phyloP scores from a whole-genome alignment of 2,888 invertebrate genomes.

The Melanophora roralis region DNA sequence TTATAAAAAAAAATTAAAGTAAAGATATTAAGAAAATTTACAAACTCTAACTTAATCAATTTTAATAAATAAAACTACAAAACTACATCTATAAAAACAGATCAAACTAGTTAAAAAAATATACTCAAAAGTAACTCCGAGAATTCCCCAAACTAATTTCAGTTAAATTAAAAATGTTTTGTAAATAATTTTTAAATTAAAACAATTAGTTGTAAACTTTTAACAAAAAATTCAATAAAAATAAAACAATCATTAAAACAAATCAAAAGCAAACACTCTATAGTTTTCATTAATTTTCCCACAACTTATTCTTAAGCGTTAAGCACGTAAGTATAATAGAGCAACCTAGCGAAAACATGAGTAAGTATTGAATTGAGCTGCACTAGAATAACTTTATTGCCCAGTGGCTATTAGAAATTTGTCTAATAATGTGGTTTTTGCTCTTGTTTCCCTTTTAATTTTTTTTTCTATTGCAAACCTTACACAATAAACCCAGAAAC shows the following conservation, averaged over 20 bases:
- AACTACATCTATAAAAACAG: background rate
- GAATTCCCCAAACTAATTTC: too few species aligned
- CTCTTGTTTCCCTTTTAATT: background rate
- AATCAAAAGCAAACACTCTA: background rate
- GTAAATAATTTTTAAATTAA: slow-evolving; percentile 36
- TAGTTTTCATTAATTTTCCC: background rate
- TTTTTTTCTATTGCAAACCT: slow-evolving; percentile 10
- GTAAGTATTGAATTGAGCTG: slow-evolving; percentile 17
- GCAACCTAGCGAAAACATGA: background rate
- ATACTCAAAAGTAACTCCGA: background rate
- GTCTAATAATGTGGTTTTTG: slow-evolving; percentile 40
- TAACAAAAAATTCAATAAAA: slow-evolving; percentile 34
- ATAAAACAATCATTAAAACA: slow-evolving; percentile 37
- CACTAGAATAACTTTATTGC: slow-evolving; percentile 2
- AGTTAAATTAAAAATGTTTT: slow-evolving; percentile 1
- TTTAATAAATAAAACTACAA: background rate
- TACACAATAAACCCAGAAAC: slow-evolving; percentile 35
- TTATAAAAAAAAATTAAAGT: slow-evolving; percentile 4
- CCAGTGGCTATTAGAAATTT: too few species aligned
- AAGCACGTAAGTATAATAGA: background rate
- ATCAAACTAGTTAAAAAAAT: background rate
- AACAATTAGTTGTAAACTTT: slow-evolving; percentile 19
- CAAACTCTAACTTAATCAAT: too few species aligned
- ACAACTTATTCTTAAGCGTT: background rate
- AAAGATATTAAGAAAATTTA: slow-evolving; percentile 9